Evolutionary conservation across 2,888 invertebrate species (phyloP), one percentile per base, ranked within the genome.

Genomic region (Rhagophthalmus giganteus): DNA sequence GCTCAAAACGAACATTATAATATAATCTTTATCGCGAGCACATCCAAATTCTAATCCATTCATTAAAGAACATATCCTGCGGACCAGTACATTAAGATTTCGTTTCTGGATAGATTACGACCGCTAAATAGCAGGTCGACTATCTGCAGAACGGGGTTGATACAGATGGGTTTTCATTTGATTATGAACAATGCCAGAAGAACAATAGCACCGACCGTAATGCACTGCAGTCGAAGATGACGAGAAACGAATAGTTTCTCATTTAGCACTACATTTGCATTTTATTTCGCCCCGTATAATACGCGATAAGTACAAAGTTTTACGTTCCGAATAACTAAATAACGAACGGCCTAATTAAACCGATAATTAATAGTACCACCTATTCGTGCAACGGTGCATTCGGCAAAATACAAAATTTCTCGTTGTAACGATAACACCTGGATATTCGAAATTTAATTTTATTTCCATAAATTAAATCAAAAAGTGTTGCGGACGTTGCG

Each of bases 121-220:
- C 2, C 20, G 45, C 31, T 32, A 51, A 31, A 44, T 26, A 44
- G 27, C 50, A 44, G 50, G 44, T 15, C 42, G 38, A 45, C 51
- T 51, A 33, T 45, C 44, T 45, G 13, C 33, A 51, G 44, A 44
- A 44, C 39, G 26, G 53, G 60, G 59, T 63, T 64, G 65, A 64
- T 67, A 65, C 64, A 66, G 66, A 65, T 65, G 63, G 64, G 63
- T 64, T 67, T 67, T 67, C 66, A 67, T 68, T 68, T 65, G 66
- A 68, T 68, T 68, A 67, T 63, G 64, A 67, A 67, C 67, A 67
- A 66, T 66, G 59, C 63, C 20, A 32, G 37, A 56, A 54, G 66
- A 67, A 67, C 68, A 67, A 67, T 66, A 59, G 60, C 51, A 47
- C 37, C 40, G 52, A 47, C 58, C 58, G 59, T 57, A 61, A 65